These are phyloP conservation scores for Ceryle rudis DNA, from an alignment of 2,797 vertebrate genomes.

Conservation along the genomic window DNA sequence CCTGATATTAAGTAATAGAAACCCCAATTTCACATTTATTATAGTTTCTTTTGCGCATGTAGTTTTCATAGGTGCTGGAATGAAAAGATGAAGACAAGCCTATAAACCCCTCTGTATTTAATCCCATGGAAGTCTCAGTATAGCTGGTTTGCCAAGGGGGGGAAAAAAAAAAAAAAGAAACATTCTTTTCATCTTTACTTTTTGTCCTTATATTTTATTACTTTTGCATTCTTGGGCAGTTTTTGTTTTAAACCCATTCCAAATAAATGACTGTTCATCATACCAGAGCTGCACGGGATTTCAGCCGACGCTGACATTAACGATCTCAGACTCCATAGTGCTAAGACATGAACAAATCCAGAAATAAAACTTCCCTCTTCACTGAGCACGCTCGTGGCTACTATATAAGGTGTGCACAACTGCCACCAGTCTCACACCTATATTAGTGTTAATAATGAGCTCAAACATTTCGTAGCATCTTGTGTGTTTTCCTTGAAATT, in stretches of 20 bases:
- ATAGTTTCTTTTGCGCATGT: background rate
- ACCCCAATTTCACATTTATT: background rate
- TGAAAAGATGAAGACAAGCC: background rate
- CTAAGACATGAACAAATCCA: background rate
- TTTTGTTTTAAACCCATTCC: background rate
- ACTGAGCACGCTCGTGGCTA: background rate
- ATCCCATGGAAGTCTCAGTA: background rate
- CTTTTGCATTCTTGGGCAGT: background rate
- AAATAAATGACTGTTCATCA: fast-evolving
- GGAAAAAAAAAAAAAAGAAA: background rate
- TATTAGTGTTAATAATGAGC: background rate
- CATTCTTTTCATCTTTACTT: background rate
- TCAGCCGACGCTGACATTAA: background rate
- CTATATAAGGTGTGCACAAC: background rate
- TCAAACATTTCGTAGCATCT: background rate
- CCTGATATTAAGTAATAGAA: background rate
- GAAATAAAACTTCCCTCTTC: background rate
- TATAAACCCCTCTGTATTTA: background rate
- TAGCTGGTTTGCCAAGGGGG: background rate
- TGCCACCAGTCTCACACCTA: background rate
- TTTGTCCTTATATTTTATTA: background rate
- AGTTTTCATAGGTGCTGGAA: conserved; percentile 30
- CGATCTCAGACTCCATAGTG: background rate
- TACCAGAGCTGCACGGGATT: background rate
- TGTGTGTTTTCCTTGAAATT: background rate